A percentile compares a stretch with the other conserved stretches of the same genome.
phyloP scores from a whole-genome alignment of 2,113 vertebrate species.

The Larimichthys crocea region DNA sequence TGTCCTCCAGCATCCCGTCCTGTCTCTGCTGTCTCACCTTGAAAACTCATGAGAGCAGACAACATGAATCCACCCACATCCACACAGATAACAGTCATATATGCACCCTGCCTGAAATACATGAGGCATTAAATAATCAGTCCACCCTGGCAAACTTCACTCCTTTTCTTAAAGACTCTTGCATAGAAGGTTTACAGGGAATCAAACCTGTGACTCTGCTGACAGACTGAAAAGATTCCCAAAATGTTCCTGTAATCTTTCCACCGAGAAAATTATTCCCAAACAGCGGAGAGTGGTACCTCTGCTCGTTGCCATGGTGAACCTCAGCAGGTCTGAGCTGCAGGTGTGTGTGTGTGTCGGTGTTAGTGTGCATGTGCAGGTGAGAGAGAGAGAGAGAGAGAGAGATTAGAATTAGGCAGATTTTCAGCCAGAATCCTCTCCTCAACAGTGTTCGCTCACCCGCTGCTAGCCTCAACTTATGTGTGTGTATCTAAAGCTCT shows the following conservation, averaged over 20 bases:
- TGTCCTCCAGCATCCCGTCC: neutral
- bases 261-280: slow-evolving; percentile 28
- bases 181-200: neutral
- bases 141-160: neutral
- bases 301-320: slow-evolving; percentile 70
- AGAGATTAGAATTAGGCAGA: slow-evolving; percentile 22
- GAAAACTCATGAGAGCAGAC: slow-evolving; percentile 5
- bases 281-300: slow-evolving; percentile 28
- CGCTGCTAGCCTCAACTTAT: neutral
- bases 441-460: neutral
- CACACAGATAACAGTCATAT: neutral
- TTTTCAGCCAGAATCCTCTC: slow-evolving; percentile 21
- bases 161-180: neutral
- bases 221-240: slow-evolving; percentile 8
- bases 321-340: slow-evolving; percentile 42
- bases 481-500: neutral
- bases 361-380: slow-evolving; percentile 7
- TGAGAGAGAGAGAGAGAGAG: neutral
- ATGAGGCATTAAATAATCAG: neutral
- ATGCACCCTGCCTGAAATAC: neutral
- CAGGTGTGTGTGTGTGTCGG: slow-evolving; percentile 23
- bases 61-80: neutral
- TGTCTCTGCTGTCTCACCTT: neutral
- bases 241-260: slow-evolving; percentile 25
- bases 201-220: slow-evolving; percentile 20